Evolutionary conservation across 2,888 invertebrate species (phyloP), one percentile per base, ranked within the genome.

Genomic region (Diaprepes abbreviatus): DNA sequence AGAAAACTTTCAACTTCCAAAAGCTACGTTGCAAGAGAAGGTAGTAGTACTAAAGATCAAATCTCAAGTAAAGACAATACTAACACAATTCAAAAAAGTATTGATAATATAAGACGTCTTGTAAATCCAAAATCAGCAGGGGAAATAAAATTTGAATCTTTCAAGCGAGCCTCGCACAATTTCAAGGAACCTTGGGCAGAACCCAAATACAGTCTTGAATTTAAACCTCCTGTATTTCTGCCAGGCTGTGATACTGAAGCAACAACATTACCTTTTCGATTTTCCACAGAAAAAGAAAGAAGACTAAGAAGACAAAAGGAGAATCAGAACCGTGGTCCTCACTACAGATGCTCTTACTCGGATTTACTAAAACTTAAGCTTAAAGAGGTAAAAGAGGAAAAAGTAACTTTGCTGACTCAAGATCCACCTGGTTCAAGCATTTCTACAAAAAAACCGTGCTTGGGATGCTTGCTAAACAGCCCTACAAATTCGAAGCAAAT

Each of bases 301-400:
- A 43, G 21, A 28, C 5, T 52, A 21, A 33, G 68, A 19, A 59
- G 33, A n/a, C 43, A 63, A 6, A 28, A 52, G n/a, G 60, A 60
- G 24, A 71, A 68, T 36, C 6, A 16, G 3, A 52, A 21, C 9
- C 24, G 52, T 6, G 36, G 21, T 16, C 28, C 17, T 3, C 28
- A 58, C 14, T 71, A 69, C 17, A 64, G 40, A 35, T 7, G 43
- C 1, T 68, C 65, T n/a, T 71, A 71, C 17, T 71, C 71, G 2
- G 71, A 71, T 55, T 54, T 68, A 7, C 16, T 71, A 0, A 71
- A 71, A 21, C 16, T 55, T 2, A 59, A 43, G n/a, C 40, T 66
- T 9, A 38, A 40, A 45, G 35, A 68, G 14, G n/a, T 19, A 14
- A 35, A 70, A 24, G 19, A 31, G 3, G 28, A 19, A 2, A 50